phyloP scores from a whole-genome alignment of 1,140 invertebrate species.

The Bombus turneri region DNA sequence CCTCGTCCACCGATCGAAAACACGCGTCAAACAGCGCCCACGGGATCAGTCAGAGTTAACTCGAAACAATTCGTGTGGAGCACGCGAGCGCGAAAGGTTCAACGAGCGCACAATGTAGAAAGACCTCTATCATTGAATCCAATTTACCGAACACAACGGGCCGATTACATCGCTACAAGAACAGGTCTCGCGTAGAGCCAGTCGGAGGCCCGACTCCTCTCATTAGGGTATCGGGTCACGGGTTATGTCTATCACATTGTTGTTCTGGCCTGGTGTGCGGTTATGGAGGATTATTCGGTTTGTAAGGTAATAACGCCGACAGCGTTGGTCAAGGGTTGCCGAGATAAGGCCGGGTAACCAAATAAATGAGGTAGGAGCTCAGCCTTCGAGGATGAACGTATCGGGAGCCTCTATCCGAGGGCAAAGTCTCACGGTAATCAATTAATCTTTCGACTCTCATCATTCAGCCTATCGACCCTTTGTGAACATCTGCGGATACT shows the following conservation, averaged over 20 bases:
- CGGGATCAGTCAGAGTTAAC: background rate
- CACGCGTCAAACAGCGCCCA: conserved; percentile 29
- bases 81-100: conserved; percentile 3
- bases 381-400: conserved; percentile 29
- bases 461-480: conserved; percentile 23
- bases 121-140: conserved; percentile 66
- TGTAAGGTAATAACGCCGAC: conserved; percentile 60
- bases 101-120: conserved; percentile 33
- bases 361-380: conserved; percentile 58
- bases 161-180: conserved; percentile 70
- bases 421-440: conserved; percentile 31
- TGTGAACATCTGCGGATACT: background rate
- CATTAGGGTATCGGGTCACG: conserved; percentile 73
- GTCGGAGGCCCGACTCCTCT: conserved; percentile 56
- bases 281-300: conserved; percentile 57
- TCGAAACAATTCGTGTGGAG: conserved; percentile 33
- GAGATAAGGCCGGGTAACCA: conserved; percentile 70
- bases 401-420: conserved; percentile 25
- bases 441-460: conserved; percentile 55
- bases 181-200: conserved; percentile 19
- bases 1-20: background rate
- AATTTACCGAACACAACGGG: conserved; percentile 74
- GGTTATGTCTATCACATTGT: conserved; percentile 76
- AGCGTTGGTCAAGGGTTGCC: conserved; percentile 28
- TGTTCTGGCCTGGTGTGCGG: conserved; percentile 54